Evolutionary conservation across 2,113 vertebrate genomes (phyloP), one percentile per base, ranked within the genome.

Genomic region (Eulacestoma nigropectus): DNA sequence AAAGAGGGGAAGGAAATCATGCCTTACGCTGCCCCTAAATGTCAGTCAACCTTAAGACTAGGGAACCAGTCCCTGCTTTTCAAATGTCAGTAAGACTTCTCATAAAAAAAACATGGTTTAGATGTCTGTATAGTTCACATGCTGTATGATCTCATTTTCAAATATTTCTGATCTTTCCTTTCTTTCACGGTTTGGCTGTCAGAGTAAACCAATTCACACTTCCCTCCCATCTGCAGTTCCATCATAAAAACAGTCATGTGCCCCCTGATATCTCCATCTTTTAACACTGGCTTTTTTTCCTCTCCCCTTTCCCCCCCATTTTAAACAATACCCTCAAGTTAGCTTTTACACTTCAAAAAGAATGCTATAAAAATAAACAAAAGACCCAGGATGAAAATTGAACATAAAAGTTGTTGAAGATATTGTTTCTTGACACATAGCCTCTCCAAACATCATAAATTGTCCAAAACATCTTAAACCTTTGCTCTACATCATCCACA

Each of bases 1-100:
- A 98, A 89, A 70, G 64, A 97, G 42, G 69, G 68, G 59, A 89
- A 93, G 80, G 72, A 97, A 97, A 96, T 86, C 93, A 94, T 52
- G 73, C 89, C 93, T 97, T 91, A 74, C 13, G 65, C 84, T 95
- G 86, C 97, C 97, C 97, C 96, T 97, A 98, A 98, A 98, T 98
- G 98, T 97, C 98, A 98, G 76, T 98, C 98, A 98, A 93, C 95
- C 96, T 97, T 87, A 87, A 95, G 97, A 96, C 84, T 55, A 96
- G 92, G 94, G 92, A 97, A 97, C 84, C 29, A 70, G 96, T 96
- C 97, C 93, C 96, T 97, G 96, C 96, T 97, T 98, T 95, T 97
- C 97, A 98, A 98, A 98, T 98, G 98, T 98, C 98, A 98, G 95
- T 92, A 98, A 96, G 97, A 97, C 94, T 97, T 97, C 95, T 97